Percentiles rank a stretch among this genome's conserved stretches.
phyloP scores from a whole-genome alignment of 2,888 invertebrate genomes.

The Sycophila texana region DNA sequence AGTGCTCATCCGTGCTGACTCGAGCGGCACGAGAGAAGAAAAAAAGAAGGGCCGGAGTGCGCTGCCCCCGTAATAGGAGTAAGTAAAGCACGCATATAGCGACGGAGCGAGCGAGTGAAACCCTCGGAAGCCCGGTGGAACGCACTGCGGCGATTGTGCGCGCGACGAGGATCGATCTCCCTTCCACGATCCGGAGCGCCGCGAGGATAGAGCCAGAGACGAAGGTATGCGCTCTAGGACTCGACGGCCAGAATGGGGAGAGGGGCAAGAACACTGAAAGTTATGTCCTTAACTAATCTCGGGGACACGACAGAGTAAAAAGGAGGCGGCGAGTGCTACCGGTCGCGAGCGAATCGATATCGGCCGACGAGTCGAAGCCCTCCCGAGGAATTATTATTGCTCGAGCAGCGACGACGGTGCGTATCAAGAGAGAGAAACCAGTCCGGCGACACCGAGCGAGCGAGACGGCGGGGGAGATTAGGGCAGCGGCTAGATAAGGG shows the following conservation, averaged over 20 bases:
- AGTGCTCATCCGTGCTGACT: not conserved
- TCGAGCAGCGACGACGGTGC: not conserved
- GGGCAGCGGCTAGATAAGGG: constrained; percentile 38
- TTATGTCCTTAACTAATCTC: constrained; percentile 51
- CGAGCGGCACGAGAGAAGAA: not conserved
- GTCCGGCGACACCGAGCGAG: constrained; percentile 30
- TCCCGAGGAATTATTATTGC: constrained; percentile 37
- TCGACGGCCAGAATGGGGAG: no score
- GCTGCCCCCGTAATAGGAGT: constrained; percentile 32
- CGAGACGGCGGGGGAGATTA: constrained; percentile 31
- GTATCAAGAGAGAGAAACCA: constrained; percentile 23
- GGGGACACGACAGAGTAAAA: constrained; percentile 30
- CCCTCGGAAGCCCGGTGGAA: not conserved
- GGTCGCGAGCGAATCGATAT: constrained; percentile 38
- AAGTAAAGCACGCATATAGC: constrained; percentile 5
- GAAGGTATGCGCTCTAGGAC: no score
- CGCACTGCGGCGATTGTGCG: constrained; percentile 1
- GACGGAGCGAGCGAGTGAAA: constrained; percentile 33
- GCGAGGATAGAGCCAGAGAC: no score
- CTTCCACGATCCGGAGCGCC: constrained; percentile 1
- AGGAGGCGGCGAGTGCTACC: constrained; percentile 32
- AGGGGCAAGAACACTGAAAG: constrained; percentile 38
- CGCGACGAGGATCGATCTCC: constrained; percentile 30
- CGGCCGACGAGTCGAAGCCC: not conserved
- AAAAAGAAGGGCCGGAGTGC: constrained; percentile 9